Conservation (phyloP, 2,888 invertebrate species). For the Watsonalla binaria region DNA sequence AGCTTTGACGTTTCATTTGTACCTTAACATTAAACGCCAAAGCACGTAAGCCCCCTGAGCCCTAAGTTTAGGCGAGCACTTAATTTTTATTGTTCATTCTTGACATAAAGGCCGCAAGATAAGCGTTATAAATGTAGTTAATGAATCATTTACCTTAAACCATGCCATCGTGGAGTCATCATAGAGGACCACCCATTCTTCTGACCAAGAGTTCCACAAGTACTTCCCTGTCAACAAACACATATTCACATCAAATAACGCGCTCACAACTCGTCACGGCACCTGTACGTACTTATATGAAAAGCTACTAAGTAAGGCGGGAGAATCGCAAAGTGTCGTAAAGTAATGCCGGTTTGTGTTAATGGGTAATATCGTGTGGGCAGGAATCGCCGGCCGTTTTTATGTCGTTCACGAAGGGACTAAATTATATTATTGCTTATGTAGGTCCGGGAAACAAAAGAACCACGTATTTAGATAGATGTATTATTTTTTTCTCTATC, state of each 20-base stretch:
- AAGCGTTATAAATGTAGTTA: no score
- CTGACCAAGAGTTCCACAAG: conserved; percentile 89
- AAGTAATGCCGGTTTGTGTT: conserved; percentile 9
- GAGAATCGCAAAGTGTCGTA: conserved; percentile 7
- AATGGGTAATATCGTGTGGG: conserved; percentile 7
- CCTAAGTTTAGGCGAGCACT: no score
- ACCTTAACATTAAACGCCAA: no score
- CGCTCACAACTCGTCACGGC: neutral
- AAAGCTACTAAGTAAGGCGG: neutral
- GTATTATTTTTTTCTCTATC: no score
- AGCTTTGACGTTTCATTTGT: no score
- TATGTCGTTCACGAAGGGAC: conserved; percentile 1
- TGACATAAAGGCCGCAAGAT: no score
- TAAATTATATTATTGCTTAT: conserved; percentile 17
- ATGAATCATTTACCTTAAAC: conserved; percentile 80
- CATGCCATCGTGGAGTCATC: conserved; percentile 93
- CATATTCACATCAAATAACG: conserved; percentile 10
- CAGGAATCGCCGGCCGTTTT: conserved; percentile 6
- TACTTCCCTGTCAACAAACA: conserved; percentile 82
- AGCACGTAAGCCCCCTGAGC: no score
- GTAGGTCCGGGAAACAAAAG: conserved; percentile 19
- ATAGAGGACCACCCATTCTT: conserved; percentile 90
- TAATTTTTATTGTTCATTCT: no score
- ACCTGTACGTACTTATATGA: neutral
- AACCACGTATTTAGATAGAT: conserved; percentile 6